phyloP scores from a whole-genome alignment of 1,140 invertebrate genomes.

The Drosophila santomea region DNA sequence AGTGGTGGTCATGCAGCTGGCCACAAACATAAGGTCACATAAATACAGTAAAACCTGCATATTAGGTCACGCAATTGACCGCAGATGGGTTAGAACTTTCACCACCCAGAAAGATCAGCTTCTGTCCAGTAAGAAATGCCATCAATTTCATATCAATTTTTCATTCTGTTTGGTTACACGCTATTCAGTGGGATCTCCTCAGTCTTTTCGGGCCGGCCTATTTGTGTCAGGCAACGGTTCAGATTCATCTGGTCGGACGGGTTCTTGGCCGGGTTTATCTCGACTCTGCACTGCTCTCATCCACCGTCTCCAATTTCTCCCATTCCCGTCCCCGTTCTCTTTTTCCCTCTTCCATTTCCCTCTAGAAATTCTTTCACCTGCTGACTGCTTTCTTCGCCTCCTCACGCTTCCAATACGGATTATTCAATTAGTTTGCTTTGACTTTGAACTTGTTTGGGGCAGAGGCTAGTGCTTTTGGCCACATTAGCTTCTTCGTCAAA shows the following conservation, averaged over 20 bases:
- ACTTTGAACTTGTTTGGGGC: conserved; percentile 50
- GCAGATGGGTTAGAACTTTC: neutral
- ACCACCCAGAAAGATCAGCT: no score
- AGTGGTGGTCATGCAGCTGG: conserved; percentile 68
- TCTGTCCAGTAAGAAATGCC: neutral
- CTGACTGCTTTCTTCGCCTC: conserved; percentile 35
- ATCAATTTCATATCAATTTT: neutral
- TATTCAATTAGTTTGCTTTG: conserved; percentile 57
- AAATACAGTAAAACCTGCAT: neutral
- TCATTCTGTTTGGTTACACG: conserved; percentile 11
- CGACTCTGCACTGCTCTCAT: conserved; percentile 9
- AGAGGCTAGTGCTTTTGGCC: neutral
- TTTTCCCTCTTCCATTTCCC: conserved; percentile 7
- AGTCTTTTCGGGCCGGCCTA: conserved; percentile 50
- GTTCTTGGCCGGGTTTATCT: conserved; percentile 44
- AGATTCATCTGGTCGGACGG: conserved; percentile 73
- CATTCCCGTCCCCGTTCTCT: conserved; percentile 10
- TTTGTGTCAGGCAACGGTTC: conserved; percentile 82
- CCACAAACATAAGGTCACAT: no score
- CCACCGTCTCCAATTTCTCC: conserved; percentile 24
- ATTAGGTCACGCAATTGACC: neutral
- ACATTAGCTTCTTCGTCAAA: conserved; percentile 3
- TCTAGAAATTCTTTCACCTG: conserved; percentile 49
- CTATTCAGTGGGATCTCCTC: conserved; percentile 56
- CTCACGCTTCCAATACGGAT: conserved; percentile 45